Conservation (phyloP, 2,888 invertebrate species). For the Beris chalybata region DNA sequence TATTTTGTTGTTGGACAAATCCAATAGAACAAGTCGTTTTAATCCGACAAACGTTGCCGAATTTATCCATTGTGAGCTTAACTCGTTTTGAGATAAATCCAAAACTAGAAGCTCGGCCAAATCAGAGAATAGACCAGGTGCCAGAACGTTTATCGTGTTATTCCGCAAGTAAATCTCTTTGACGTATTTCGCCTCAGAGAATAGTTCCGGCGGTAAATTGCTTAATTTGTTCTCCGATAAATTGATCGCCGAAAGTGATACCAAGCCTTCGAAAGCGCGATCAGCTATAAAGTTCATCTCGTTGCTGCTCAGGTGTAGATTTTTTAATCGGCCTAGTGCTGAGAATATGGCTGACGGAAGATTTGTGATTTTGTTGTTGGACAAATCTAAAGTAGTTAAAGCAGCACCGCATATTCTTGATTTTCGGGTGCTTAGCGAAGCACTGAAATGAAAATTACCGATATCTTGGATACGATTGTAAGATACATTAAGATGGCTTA, state of each 20-base stretch:
- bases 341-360: constrained; percentile 82
- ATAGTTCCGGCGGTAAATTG: constrained; percentile 82
- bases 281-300: constrained; percentile 86
- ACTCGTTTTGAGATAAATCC: constrained; percentile 81
- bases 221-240: constrained; percentile 87
- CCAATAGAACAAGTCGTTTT: constrained; percentile 81
- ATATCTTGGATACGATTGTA: constrained; percentile 87
- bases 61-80: constrained; percentile 85
- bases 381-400: constrained; percentile 78
- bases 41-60: constrained; percentile 83
- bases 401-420: constrained; percentile 62
- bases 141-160: constrained; percentile 84
- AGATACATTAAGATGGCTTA: constrained; percentile 81
- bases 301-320: constrained; percentile 82
- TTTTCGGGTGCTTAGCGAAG: constrained; percentile 58
- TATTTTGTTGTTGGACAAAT: constrained; percentile 82
- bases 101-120: constrained; percentile 76
- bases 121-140: constrained; percentile 81
- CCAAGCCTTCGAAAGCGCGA: constrained; percentile 77
- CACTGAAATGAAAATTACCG: constrained; percentile 81
- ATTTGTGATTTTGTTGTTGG: constrained; percentile 80
- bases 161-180: constrained; percentile 88
- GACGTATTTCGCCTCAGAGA: constrained; percentile 77
- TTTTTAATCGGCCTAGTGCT: constrained; percentile 73
- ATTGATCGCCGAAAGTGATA: constrained; percentile 80